Conservation (phyloP, 2,797 vertebrate species). For the Heliangelus exortis region DNA sequence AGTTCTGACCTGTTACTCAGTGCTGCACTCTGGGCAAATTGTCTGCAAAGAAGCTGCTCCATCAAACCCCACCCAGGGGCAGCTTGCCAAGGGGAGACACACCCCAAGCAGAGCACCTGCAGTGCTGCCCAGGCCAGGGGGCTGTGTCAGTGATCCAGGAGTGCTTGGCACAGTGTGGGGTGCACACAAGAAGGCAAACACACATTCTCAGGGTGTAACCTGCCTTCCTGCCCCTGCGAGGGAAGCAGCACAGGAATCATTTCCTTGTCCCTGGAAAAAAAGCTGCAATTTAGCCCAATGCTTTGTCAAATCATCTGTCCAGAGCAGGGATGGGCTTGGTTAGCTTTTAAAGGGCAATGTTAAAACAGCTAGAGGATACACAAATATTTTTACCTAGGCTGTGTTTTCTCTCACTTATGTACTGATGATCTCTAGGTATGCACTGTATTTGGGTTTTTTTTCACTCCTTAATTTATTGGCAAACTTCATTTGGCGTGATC, state of each 20-base stretch:
- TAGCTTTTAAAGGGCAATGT: slow-evolving; percentile 20
- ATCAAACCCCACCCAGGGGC: neutral
- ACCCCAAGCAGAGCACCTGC: neutral
- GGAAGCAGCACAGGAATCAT: neutral
- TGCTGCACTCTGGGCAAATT: neutral
- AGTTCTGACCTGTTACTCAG: slow-evolving; percentile 33
- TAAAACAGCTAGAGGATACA: slow-evolving; percentile 36
- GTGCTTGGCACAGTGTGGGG: neutral
- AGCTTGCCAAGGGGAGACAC: slow-evolving; percentile 7
- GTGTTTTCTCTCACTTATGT: slow-evolving; percentile 38
- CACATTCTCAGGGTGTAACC: neutral
- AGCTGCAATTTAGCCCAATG: neutral
- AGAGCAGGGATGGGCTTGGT: neutral
- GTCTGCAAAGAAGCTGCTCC: neutral
- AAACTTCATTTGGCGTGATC: neutral
- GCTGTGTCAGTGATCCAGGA: slow-evolving; percentile 44
- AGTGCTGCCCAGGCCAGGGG: neutral
- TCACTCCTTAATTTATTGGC: slow-evolving; percentile 56
- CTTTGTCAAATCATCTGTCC: neutral
- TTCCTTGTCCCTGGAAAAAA: neutral
- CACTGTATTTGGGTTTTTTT: slow-evolving; percentile 46
- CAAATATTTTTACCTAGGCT: slow-evolving; percentile 33
- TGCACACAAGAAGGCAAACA: neutral
- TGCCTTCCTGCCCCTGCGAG: neutral
- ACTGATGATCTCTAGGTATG: slow-evolving; percentile 52